Evolutionary conservation across 92 coral and sea anemone species (phyloP), one percentile per base, ranked within the genome.

Genomic region (Paramuricea clavata): DNA sequence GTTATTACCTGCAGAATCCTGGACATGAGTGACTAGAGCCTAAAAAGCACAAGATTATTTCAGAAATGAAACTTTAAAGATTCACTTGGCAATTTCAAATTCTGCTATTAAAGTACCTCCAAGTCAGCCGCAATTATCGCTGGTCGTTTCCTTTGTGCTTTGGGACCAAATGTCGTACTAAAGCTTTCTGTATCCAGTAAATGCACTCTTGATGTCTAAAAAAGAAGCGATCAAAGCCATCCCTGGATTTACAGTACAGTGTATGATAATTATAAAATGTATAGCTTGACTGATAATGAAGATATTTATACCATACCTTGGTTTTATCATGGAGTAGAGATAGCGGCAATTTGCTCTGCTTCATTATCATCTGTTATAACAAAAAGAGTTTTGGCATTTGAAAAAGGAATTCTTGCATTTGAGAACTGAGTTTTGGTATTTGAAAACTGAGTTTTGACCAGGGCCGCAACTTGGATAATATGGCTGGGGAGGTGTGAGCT

Each of bases 71-170:
- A 22, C 33, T 56, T 56, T 17, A 2, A 5, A 0, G 64, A 25
- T n/a, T n/a, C n/a, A n/a, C n/a, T n/a, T n/a, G n/a, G n/a, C n/a
- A n/a, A n/a, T 16, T 56, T 17, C 6, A 56, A 17, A 56, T 15
- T 56, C 6, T 25, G 15, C 21, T 67, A 0, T 15, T 17, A 13
- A 67, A 2, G 47, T 52, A 94, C 98, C 95, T 93, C 93, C 34
- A 95, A 59, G 80, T 95, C 98, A 35, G 87, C 78, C 22, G 88
- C 95, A 26, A 82, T 82, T 13, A 95, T 88, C 50, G 90, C 93
- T 67, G 98, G 98, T 87, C 98, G 76, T 81, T 95, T 95, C 32
- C 98, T 90, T 74, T 94, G 98, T 16, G 98, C 95, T 80, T 94
- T 95, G 23, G 98, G 96, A 79, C 98, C 98, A 93, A 95, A 95